Evolutionary conservation across 2,888 invertebrate species (phyloP), one percentile per base, ranked within the genome.

Genomic region (Apodemia duryi): DNA sequence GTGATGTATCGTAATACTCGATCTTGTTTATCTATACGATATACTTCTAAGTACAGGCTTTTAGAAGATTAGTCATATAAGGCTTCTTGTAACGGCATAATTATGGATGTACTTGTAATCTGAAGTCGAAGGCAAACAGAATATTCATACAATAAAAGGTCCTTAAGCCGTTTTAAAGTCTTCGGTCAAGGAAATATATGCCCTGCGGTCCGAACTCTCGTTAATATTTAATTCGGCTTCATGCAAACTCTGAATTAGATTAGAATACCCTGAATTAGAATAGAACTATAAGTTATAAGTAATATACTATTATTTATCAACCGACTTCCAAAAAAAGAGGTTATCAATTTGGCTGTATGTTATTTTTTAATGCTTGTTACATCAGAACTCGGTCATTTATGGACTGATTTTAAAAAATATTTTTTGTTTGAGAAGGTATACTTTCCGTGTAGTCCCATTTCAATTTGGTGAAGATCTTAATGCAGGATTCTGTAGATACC

Each of bases 81-180:
- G 60, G 7, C 60, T 60, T 60, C 35, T 35, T 35, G 35, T 13
- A 35, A 32, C 60, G 13, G 35, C 32, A 13, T 35, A 32, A 60
- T 32, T 32, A 29, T 35, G n/a, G 35, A 35, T 60, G n/a, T 35
- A 60, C 60, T 35, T 60, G 13, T 29, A 35, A 60, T 32, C 60
- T 60, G 11, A 60, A 35, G 60, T 2, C 35, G 32, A 51, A 32
- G 6, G 13, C 32, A 57, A 57, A 57, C 13, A 57, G 29, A 57
- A 57, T 57, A 29, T 54, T 54, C 28, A 28, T 29, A 29, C 28
- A 29, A 52, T 28, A 52, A 52, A 54, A 6, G 54, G 54, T 2
- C 29, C 29, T 11, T 54, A 54, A 54, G 54, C 54, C 28, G 28
- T 54, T 54, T n/a, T 54, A 54, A 54, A 9, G 54, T 52, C 28